Percentiles rank a stretch among this genome's conserved stretches.
Conservation (phyloP, 2,797 vertebrate species). For the Tadarida brasiliensis region DNA sequence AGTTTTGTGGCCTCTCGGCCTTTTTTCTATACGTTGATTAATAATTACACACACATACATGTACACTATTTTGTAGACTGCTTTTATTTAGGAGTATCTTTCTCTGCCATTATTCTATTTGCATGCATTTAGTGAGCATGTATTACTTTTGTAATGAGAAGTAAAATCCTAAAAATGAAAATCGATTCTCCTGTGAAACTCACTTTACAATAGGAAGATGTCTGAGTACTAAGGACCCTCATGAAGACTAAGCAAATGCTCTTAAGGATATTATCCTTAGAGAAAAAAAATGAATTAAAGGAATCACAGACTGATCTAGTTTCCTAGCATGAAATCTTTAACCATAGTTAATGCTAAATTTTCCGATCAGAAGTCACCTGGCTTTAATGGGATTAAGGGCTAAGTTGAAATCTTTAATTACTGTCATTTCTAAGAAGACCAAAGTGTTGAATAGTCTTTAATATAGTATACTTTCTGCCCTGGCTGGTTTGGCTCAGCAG, state of each 20-base stretch:
- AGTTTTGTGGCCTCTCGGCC: not conserved
- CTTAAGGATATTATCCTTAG: not conserved
- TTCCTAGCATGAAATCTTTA: constrained; percentile 43
- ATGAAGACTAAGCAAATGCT: not conserved
- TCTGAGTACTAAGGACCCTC: not conserved
- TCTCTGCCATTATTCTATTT: constrained; percentile 4
- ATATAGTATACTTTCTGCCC: not conserved
- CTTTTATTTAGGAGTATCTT: not conserved
- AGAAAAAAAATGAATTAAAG: constrained; percentile 29
- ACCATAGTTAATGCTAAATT: constrained; percentile 43
- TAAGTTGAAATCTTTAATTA: constrained; percentile 54
- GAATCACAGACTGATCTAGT: constrained; percentile 23
- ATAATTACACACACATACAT: not conserved
- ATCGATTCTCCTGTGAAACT: constrained; percentile 28
- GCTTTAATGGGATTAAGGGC: constrained; percentile 7
- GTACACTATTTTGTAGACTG: not conserved
- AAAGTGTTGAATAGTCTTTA: not conserved
- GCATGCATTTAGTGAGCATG: not conserved
- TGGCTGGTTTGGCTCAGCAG: not conserved
- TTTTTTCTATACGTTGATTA: not conserved
- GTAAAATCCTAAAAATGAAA: constrained; percentile 26
- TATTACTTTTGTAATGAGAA: constrained; percentile 33
- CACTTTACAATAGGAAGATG: not conserved
- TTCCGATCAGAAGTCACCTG: constrained; percentile 53
- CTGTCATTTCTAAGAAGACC: not conserved